Percentiles rank a stretch among this genome's conserved stretches.
Conservation (phyloP, 2,888 invertebrate genomes). For the Amblyjoppa fuscipennis region DNA sequence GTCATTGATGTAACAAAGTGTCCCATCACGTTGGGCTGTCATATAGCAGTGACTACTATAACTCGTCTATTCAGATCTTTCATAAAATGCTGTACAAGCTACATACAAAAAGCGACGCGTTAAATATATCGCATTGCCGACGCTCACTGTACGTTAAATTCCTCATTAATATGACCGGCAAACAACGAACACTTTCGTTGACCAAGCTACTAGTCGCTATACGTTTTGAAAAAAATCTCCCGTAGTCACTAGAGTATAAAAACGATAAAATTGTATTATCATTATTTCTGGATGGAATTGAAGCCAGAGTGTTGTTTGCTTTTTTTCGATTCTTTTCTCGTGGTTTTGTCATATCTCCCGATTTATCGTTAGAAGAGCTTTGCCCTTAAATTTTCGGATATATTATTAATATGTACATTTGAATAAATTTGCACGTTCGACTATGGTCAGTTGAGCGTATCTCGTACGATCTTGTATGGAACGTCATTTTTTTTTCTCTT, state of each 20-base stretch:
- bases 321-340: conserved; percentile 23
- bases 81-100: conserved; percentile 1
- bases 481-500: background rate
- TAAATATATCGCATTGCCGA: conserved; percentile 24
- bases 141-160: conserved; percentile 16
- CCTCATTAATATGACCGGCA: conserved; percentile 18
- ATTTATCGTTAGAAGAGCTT: conserved; percentile 29
- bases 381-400: conserved; percentile 47
- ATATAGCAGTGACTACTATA: conserved; percentile 3
- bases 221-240: conserved; percentile 34
- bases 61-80: conserved; percentile 28
- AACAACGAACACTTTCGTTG: conserved; percentile 7
- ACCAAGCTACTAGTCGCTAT: conserved; percentile 29
- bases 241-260: conserved; percentile 32
- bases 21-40: conserved; percentile 23
- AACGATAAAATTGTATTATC: conserved; percentile 52
- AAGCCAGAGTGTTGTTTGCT: conserved; percentile 56
- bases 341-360: conserved; percentile 5
- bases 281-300: conserved; percentile 65
- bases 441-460: conserved; percentile 43
- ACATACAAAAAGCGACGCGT: conserved; percentile 4
- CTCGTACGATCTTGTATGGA: conserved; percentile 32
- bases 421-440: conserved; percentile 65
- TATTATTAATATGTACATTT: conserved; percentile 49
- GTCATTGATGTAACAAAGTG: background rate